These are phyloP conservation scores for Myotis planiceps DNA, from an alignment of 2,797 vertebrate genomes.

Conservation along the genomic window DNA sequence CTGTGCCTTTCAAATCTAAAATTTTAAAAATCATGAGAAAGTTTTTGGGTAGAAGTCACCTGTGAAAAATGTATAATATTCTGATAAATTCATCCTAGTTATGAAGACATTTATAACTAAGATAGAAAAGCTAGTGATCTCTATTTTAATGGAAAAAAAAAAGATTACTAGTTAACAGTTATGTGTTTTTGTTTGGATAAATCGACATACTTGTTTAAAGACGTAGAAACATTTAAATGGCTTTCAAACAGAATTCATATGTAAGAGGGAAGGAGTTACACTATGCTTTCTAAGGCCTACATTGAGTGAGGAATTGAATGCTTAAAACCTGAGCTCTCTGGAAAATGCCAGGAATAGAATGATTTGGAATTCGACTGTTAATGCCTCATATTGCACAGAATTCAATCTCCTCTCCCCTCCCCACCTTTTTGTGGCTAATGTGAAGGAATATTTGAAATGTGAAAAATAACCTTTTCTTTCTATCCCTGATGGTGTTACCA, in stretches of 20 bases:
- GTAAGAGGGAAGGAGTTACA: not conserved
- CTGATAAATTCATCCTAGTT: not conserved
- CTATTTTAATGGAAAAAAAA: not conserved
- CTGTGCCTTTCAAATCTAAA: not conserved
- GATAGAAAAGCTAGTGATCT: not conserved
- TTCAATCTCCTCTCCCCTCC: not conserved
- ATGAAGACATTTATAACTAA: not conserved
- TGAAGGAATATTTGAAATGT: slow-evolving; percentile 49
- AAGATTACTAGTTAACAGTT: not conserved
- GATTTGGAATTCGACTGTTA: not conserved
- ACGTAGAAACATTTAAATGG: not conserved
- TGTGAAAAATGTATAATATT: not conserved
- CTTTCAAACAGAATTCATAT: not conserved
- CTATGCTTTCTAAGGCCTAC: not conserved
- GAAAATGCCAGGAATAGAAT: not conserved
- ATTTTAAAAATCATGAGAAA: not conserved
- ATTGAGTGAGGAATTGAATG: not conserved
- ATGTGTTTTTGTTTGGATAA: not conserved
- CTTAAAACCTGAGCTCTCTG: not conserved
- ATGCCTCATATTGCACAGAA: not conserved
- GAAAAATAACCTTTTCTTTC: slow-evolving; percentile 55
- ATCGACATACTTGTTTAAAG: not conserved
- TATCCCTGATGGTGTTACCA: slow-evolving; percentile 58
- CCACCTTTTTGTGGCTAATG: not conserved
- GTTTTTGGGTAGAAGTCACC: not conserved